phyloP scores from a whole-genome alignment of 2,888 invertebrate genomes.

The Harmothoe impar region DNA sequence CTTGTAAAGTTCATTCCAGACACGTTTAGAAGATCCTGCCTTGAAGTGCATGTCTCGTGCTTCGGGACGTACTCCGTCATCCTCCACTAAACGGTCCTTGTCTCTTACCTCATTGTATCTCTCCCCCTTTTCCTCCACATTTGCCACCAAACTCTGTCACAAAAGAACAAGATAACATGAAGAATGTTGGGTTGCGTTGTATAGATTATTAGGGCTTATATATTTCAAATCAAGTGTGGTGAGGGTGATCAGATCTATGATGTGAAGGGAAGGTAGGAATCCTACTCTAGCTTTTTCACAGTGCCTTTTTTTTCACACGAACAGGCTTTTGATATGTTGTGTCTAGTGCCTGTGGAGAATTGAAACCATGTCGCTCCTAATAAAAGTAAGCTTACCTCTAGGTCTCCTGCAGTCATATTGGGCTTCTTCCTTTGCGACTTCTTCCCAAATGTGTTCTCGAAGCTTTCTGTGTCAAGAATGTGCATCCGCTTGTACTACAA shows the following conservation, averaged over 20 bases:
- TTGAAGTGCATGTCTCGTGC: slow-evolving; percentile 92
- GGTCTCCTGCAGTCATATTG: slow-evolving; percentile 87
- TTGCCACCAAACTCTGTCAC: slow-evolving; percentile 55
- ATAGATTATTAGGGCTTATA: background rate
- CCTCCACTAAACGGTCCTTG: slow-evolving; percentile 91
- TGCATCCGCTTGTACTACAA: slow-evolving; percentile 93
- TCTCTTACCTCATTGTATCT: slow-evolving; percentile 93
- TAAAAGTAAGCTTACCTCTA: slow-evolving; percentile 89
- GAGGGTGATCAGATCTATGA: no score
- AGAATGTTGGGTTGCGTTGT: background rate
- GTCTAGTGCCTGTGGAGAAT: no score
- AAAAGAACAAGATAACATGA: background rate
- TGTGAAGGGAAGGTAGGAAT: no score
- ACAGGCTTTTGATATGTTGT: no score
- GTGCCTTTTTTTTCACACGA: no score
- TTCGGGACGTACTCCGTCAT: slow-evolving; percentile 89
- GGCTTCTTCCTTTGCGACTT: slow-evolving; percentile 96
- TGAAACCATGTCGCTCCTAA: no score
- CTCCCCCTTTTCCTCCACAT: slow-evolving; percentile 85
- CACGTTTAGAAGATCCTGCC: slow-evolving; percentile 93
- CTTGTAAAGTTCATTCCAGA: slow-evolving; percentile 99
- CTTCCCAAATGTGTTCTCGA: slow-evolving; percentile 96
- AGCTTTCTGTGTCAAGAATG: slow-evolving; percentile 96
- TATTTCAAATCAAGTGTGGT: no score
- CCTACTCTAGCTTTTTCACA: no score